Evolutionary conservation across 2,797 vertebrate genomes (phyloP), one percentile per base, ranked within the genome.

Genomic region (Myiotriccus ornatus): DNA sequence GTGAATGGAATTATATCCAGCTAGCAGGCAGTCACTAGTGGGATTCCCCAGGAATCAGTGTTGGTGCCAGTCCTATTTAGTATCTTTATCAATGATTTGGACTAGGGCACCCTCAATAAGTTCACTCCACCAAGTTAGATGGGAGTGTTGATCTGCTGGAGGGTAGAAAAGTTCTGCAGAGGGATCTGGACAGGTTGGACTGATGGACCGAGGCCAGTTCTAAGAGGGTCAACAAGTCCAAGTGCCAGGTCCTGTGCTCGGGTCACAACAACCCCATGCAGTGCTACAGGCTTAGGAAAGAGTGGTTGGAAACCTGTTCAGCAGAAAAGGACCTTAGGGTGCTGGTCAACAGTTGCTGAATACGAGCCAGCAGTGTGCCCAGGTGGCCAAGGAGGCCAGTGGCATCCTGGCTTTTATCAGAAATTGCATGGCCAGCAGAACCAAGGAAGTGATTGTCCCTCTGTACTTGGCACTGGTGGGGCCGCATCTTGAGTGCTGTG

Each of bases 401-500:
- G 49, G 43, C 41, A 76, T 34, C 32, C 63, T 62, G 35, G 34
- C 12, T 32, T 62, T 11, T 0, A 10, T 62, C 70, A 76, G 78
- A 2, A 14, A 27, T 18, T 5, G 27, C 32, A 43, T 24, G 56
- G 16, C 34, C 78, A 69, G 55, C 19, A 63, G 32, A 32, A 25
- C 0, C 22, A 60, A 21, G 19, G 12, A 43, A 55, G 47, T 0
- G 41, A 41, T 5, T 43, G 27, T 37, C 12, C 49, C 9, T 20
- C 10, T 56, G 27, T 16, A 25, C 13, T 37, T 0, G 1, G 20
- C 14, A 22, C 23, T 57, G 43, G 1, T 56, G 50, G 25, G 46
- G 37, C 5, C 18, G 19, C 24, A 30, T 12, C 37, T 70, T 0
- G 0, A 56, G 21, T 30, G 4, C 43, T 32, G 14, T 9, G 43